Conservation (phyloP, 1,140 invertebrate species). For the Ceratina calcarata region DNA sequence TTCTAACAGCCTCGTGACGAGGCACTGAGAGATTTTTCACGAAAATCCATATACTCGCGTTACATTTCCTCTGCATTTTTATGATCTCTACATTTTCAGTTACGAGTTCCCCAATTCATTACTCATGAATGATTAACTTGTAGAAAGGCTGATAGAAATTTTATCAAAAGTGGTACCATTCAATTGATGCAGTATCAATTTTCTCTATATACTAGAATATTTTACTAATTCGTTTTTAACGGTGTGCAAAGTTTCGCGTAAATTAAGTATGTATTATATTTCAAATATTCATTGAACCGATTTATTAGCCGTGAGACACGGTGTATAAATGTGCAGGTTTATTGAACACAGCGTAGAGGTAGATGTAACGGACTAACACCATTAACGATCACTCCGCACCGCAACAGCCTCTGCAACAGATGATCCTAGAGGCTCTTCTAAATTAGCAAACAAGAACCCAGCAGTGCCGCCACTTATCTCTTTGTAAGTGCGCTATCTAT, state of each 20-base stretch:
- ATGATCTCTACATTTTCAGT: too few species aligned
- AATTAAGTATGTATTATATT: background rate
- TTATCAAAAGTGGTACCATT: too few species aligned
- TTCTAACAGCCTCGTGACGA: background rate
- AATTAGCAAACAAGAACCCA: conserved; percentile 71
- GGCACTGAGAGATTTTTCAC: background rate
- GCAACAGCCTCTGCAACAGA: conserved; percentile 70
- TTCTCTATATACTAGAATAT: background rate
- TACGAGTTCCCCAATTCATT: too few species aligned
- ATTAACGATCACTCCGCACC: conserved; percentile 72
- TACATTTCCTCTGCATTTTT: too few species aligned
- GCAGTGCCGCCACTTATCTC: conserved; percentile 68
- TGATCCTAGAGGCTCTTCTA: conserved; percentile 69
- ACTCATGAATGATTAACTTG: too few species aligned
- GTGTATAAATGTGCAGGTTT: background rate
- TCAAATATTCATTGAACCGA: too few species aligned
- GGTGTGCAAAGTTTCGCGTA: too few species aligned
- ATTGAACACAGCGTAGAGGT: background rate
- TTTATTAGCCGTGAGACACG: too few species aligned
- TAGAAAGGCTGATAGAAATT: too few species aligned
- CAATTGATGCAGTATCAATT: too few species aligned
- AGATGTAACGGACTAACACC: conserved; percentile 56
- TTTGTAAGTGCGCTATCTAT: conserved; percentile 69
- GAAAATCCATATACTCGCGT: too few species aligned
- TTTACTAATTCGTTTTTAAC: too few species aligned